Conservation (phyloP, 2,888 invertebrate genomes). For the Invenusta paracnida region DNA sequence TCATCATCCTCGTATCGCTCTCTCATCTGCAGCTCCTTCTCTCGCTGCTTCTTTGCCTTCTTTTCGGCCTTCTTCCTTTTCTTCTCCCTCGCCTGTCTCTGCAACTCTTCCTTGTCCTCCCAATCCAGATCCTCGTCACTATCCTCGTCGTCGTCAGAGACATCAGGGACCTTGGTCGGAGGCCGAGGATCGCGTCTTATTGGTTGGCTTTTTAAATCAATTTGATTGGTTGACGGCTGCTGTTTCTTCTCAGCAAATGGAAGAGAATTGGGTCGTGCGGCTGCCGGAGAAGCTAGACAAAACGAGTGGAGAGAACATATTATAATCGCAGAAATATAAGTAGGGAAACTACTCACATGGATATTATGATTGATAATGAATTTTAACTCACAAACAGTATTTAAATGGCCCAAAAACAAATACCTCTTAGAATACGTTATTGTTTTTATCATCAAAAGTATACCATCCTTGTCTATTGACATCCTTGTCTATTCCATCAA, state of each 20-base stretch:
- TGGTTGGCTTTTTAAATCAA: not conserved
- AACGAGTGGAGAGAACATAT: too few relatives aligned
- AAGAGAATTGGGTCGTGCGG: not conserved
- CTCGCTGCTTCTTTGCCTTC: not conserved
- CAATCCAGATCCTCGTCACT: not conserved
- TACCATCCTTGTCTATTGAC: too few relatives aligned
- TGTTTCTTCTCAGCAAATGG: not conserved
- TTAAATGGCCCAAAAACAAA: too few relatives aligned
- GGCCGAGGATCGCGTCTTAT: not conserved
- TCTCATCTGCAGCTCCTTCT: not conserved
- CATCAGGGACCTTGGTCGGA: not conserved
- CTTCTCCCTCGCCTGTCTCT: not conserved
- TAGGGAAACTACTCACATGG: too few relatives aligned
- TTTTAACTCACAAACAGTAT: too few relatives aligned
- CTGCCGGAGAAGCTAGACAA: not conserved
- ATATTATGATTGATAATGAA: too few relatives aligned
- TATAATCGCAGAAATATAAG: too few relatives aligned
- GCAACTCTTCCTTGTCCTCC: not conserved
- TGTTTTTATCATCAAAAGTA: too few relatives aligned
- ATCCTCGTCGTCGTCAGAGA: not conserved
- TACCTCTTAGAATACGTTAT: too few relatives aligned
- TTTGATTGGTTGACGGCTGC: not conserved
- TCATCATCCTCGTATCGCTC: not conserved
- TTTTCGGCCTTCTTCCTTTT: not conserved
- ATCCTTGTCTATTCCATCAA: too few relatives aligned